Conservation (phyloP, 2,888 invertebrate species). For the Encarsia formosa region DNA sequence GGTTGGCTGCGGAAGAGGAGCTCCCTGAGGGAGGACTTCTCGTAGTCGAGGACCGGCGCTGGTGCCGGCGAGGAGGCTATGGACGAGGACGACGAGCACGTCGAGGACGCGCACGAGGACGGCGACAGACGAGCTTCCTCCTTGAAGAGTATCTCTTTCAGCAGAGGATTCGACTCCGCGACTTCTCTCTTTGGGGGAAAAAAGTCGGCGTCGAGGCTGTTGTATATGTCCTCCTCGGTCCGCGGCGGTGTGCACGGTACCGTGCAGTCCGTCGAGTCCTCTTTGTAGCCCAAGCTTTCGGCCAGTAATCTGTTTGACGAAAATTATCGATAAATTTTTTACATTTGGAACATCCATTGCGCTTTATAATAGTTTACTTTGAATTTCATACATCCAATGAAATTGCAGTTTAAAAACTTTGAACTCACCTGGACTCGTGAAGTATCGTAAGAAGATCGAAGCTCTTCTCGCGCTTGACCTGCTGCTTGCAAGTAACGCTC, state of each 20-base stretch:
- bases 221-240: conserved; percentile 49
- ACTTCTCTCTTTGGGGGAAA: conserved; percentile 40
- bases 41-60: conserved; percentile 54
- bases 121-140: conserved; percentile 39
- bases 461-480: conserved; percentile 47
- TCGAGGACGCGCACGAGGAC: conserved; percentile 26
- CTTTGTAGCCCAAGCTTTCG: conserved; percentile 47
- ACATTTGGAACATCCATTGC: conserved; percentile 18
- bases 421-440: conserved; percentile 46
- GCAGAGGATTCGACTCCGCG: conserved; percentile 37
- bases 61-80: conserved; percentile 21
- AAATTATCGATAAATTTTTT: neutral
- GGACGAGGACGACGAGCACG: conserved; percentile 22
- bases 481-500: conserved; percentile 31
- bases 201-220: conserved; percentile 47
- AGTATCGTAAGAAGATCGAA: conserved; percentile 46
- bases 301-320: conserved; percentile 40
- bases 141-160: conserved; percentile 48
- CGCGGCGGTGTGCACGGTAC: conserved; percentile 49
- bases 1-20: conserved; percentile 34
- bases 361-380: neutral
- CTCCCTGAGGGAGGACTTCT: conserved; percentile 42
- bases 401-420: neutral
- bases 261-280: conserved; percentile 49
- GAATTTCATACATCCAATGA: neutral